Percentiles rank a stretch among this genome's conserved stretches.
These are phyloP conservation scores for Cichladusa arquata DNA, from an alignment of 2,113 vertebrate genomes.

Conservation along the genomic window DNA sequence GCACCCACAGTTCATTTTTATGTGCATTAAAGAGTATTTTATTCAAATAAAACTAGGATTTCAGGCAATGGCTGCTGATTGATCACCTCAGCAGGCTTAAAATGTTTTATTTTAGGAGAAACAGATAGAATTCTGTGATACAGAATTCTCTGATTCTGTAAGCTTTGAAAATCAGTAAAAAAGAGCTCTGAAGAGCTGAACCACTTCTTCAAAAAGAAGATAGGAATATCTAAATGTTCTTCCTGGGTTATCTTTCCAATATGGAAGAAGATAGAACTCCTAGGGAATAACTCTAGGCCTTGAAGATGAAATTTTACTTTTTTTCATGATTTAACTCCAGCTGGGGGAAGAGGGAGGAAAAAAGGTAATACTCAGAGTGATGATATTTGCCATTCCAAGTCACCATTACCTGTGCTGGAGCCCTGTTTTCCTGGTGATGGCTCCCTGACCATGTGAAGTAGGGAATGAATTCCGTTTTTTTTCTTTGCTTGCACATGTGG, in stretches of 20 bases:
- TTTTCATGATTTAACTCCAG: background rate
- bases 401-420: fast-evolving
- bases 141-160: background rate
- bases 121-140: background rate
- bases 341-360: background rate
- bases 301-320: background rate
- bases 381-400: background rate
- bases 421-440: background rate
- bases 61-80: background rate
- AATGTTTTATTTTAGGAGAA: background rate
- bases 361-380: background rate
- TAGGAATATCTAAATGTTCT: background rate
- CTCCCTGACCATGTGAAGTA: background rate
- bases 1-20: background rate
- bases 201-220: background rate
- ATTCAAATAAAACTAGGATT: background rate
- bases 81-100: background rate
- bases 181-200: background rate
- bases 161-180: background rate
- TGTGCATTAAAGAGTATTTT: background rate
- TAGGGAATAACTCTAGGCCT: background rate
- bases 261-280: background rate
- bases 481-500: background rate
- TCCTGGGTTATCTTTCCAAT: background rate
- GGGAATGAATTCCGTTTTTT: background rate